Base-by-base conservation (phyloP, 2,113 vertebrate species). In the Halcyon senegalensis region DNA sequence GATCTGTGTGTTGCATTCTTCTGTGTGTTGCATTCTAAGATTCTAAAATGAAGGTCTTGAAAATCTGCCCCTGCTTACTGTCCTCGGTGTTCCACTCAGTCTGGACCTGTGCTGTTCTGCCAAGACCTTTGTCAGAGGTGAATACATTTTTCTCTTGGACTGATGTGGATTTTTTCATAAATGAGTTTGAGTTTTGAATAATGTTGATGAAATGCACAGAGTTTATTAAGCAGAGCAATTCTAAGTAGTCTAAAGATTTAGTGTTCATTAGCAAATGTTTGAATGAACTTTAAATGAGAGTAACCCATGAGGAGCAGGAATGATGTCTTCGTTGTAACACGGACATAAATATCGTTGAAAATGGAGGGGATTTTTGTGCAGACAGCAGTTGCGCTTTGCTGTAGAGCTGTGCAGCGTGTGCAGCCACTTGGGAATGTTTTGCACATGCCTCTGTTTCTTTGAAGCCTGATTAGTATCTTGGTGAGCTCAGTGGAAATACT, bases 141-240 rank as follows among this genome's bases (percentile, higher is more conserved):
- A 64, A 67, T 31, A 13, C 43, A 23, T 88, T 63, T 85, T 94
- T 91, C 85, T 94, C 25, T 33, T 19, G 59, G 79, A 53, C n/a
- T 58, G 70, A 82, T 81, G 31, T 11, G 48, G 64, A 9, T 89
- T 92, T 90, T 84, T 72, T 64, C 51, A 37, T 68, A 86, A 92
- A 41, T 18, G 64, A 89, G 44, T 56, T 70, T 13, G 87, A 72
- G 53, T 93, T 94, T 75, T 96, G 35, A 94, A 35, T 92, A 35
- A 75, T 21, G 43, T 56, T 90, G 86, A 95, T 95, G 58, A 84
- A 95, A 79, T 41, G 56, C 73, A 14, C 9, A 30, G 53, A 50
- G 53, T 82, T 95, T 90, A 90, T 94, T 94, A 96, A 96, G 77
- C 30, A 84, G 59, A 85, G 82, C 60, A 39, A 15, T 53, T 83